Evolutionary conservation across 2,888 invertebrate genomes (phyloP), one percentile per base, ranked within the genome.

Genomic region (Heliconius hortense): DNA sequence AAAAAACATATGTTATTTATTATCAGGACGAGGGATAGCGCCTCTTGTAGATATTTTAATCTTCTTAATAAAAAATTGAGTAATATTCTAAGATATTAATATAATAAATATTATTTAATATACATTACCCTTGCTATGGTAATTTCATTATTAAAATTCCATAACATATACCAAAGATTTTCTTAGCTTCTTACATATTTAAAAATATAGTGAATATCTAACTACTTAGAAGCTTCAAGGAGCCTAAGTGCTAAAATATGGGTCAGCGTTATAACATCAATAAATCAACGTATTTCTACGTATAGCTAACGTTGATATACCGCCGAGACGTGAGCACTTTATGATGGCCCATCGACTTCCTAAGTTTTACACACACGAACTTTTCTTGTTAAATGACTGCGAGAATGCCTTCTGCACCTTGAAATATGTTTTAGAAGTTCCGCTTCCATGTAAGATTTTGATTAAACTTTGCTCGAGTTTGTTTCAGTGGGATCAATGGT

Each of bases 301-400:
- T 71, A 77, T 83, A 48, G 48, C 48, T 21, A 81, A 83, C 78
- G 76, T 79, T 83, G 82, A 83, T 81, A 80, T 84, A 84, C 79
- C 76, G 80, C 73, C 74, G 72, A 78, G 81, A 82, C 84, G 82
- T 83, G 84, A 82, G 81, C 81, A 81, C 82, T 82, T 82, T 81
- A 80, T 80, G 77, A 75, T 75, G 77, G 77, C 62, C 28, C 53
- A 73, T n/a, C n/a, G 64, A 70, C 53, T 76, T 76, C 28, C 64
- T 53, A 71, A 77, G 74, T 78, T 72, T 77, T 73, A 73, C 73
- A 75, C 74, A 72, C 62, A 69, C 72, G 35, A 75, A 78, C 71
- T 77, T 75, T 77, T 71, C 75, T 73, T 69, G 72, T 76, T 66
- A 72, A 72, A 72, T 76, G 75, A 76, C 74, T 74, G 60, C 56